phyloP scores from a whole-genome alignment of 2,797 vertebrate genomes.

The Bradypodion ventrale region DNA sequence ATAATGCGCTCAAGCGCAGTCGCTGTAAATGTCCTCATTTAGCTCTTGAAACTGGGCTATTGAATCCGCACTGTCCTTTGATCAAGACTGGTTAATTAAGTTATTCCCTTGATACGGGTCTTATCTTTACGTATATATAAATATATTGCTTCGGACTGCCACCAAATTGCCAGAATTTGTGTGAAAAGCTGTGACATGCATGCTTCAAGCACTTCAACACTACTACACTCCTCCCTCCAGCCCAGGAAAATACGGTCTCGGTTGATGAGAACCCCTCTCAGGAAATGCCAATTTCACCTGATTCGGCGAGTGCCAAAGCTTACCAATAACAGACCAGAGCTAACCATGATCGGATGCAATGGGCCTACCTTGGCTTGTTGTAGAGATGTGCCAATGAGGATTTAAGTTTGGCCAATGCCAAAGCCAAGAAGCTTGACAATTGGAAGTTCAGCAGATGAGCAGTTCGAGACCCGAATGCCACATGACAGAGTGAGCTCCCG shows the following conservation, averaged over 20 bases:
- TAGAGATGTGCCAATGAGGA: too few species aligned
- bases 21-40: slow-evolving; percentile 68
- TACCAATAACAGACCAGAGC: neutral
- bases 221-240: neutral
- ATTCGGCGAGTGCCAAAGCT: accelerated
- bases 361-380: too few species aligned
- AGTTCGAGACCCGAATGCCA: too few species aligned
- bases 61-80: slow-evolving; percentile 71
- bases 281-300: slow-evolving; percentile 38
- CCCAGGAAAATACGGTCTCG: slow-evolving; percentile 1
- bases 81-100: slow-evolving; percentile 74
- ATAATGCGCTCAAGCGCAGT: slow-evolving; percentile 65
- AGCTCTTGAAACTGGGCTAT: slow-evolving; percentile 64
- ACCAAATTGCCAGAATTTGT: slow-evolving; percentile 49
- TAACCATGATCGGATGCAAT: too few species aligned
- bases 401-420: too few species aligned
- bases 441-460: too few species aligned
- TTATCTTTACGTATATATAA: slow-evolving; percentile 54
- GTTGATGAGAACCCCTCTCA: slow-evolving; percentile 5
- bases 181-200: slow-evolving; percentile 62
- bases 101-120: slow-evolving; percentile 71
- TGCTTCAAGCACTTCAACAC: slow-evolving; percentile 8
- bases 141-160: slow-evolving; percentile 64
- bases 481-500: too few species aligned
- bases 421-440: too few species aligned